A percentile compares a stretch with the other conserved stretches of the same genome.
These are phyloP conservation scores for Drosophila limbata DNA, from an alignment of 2,888 invertebrate genomes.

Conservation along the genomic window DNA sequence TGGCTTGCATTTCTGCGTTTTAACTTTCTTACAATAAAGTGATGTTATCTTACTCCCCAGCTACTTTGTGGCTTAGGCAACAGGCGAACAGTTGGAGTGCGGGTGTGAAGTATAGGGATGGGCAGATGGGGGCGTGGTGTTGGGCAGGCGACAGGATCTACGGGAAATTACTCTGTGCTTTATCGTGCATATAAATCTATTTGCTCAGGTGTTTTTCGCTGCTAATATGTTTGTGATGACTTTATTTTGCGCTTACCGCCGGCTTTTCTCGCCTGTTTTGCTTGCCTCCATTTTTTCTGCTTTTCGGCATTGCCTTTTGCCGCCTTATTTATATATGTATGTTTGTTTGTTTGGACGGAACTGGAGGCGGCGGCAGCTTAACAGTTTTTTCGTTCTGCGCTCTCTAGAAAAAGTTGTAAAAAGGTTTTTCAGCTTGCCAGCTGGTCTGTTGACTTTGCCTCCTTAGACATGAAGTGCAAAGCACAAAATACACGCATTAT, in stretches of 20 bases:
- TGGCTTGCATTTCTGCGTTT: slow-evolving; percentile 77
- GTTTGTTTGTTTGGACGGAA: slow-evolving; percentile 4
- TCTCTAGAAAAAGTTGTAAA: slow-evolving; percentile 74
- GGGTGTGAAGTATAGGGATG: slow-evolving; percentile 4
- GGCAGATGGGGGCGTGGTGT: slow-evolving; percentile 19
- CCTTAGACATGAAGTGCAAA: background rate
- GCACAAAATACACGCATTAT: slow-evolving; percentile 27
- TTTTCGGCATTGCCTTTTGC: slow-evolving; percentile 50
- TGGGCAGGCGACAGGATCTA: slow-evolving; percentile 78
- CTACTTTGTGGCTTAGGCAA: slow-evolving; percentile 82
- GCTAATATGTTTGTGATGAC: slow-evolving; percentile 84
- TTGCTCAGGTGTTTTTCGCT: slow-evolving; percentile 83
- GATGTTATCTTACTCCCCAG: slow-evolving; percentile 76
- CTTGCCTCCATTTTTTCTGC: slow-evolving; percentile 44
- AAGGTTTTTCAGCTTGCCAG: slow-evolving; percentile 67
- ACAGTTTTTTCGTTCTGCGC: slow-evolving; percentile 48
- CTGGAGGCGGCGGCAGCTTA: slow-evolving; percentile 51
- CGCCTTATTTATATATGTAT: slow-evolving; percentile 52
- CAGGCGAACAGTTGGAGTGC: slow-evolving; percentile 56
- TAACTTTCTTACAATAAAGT: slow-evolving; percentile 82
- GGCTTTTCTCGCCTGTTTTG: slow-evolving; percentile 65
- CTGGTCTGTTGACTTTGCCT: slow-evolving; percentile 55
- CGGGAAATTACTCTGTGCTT: slow-evolving; percentile 75
- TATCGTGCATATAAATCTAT: slow-evolving; percentile 82
- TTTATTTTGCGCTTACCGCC: slow-evolving; percentile 81